These are phyloP conservation scores for Leptopilina boulardi DNA, from an alignment of 1,140 invertebrate species.

Conservation along the genomic window DNA sequence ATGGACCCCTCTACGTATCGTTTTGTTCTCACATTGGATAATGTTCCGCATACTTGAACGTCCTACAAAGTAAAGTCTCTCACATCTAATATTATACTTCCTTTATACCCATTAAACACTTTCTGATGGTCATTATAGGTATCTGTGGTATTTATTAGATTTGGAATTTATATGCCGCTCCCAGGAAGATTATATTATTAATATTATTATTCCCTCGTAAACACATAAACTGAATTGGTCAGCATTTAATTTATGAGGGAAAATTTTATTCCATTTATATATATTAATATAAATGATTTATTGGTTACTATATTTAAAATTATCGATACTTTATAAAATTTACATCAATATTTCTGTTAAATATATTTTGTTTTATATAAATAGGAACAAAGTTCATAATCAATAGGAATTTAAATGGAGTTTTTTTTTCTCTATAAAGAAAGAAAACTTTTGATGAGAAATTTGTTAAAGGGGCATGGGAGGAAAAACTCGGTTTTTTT, in stretches of 20 bases:
- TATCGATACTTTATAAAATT: too few species aligned
- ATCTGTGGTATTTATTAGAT: slow-evolving; percentile 24
- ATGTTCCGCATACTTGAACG: slow-evolving; percentile 42
- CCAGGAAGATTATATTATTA: slow-evolving; percentile 3
- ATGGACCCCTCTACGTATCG: slow-evolving; percentile 1
- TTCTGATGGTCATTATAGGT: slow-evolving; percentile 30
- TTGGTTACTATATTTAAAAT: too few species aligned
- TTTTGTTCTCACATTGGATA: slow-evolving; percentile 40
- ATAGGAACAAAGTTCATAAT: too few species aligned
- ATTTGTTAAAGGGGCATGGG: background rate
- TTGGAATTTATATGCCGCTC: slow-evolving; percentile 21
- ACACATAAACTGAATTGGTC: background rate
- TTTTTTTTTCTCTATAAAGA: too few species aligned
- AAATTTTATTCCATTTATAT: background rate
- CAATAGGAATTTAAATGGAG: too few species aligned
- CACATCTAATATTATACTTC: slow-evolving; percentile 11
- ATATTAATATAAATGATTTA: too few species aligned
- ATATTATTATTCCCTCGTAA: background rate
- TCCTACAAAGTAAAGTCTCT: slow-evolving; percentile 10
- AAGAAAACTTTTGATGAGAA: background rate
- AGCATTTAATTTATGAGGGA: slow-evolving; percentile 14
- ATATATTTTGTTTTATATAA: too few species aligned
- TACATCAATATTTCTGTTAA: too few species aligned
- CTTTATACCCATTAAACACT: slow-evolving; percentile 12
- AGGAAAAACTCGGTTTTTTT: background rate